Evolutionary conservation across 1,140 invertebrate genomes (phyloP), one percentile per base, ranked within the genome.

Genomic region (Penaeus chinensis): DNA sequence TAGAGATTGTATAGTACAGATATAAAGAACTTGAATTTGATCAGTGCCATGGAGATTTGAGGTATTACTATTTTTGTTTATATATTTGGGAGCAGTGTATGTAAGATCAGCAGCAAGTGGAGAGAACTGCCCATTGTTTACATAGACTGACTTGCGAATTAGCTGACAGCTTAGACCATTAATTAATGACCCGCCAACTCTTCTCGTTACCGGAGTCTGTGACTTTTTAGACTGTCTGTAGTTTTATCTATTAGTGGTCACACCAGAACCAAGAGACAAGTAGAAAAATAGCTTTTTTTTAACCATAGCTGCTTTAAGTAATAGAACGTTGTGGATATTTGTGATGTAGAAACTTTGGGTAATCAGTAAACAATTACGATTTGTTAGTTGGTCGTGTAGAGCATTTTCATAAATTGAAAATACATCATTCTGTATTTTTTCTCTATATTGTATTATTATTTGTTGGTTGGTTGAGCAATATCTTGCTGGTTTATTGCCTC

Each of bases 211-310:
- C 54, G 16, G 16, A 54, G 54, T 54, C 16, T 54, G 54, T 54
- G 54, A 54, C 54, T 54, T 54, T 54, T 60, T 84, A 85, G 65
- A 79, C 84, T 86, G 79, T 81, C 84, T 60, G 77, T 86, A 86
- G 84, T 80, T 24, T 86, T 80, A 47, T 78, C 11, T n/a, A 80
- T 60, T 86, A 86, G 84, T 47, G 79, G 27, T 69, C 37, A 54
- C 76, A 80, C 42, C 22, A 62, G 65, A 69, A 78, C 84, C n/a
- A 71, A 47, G 78, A 69, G 61, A 66, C 66, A 60, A 32, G 84
- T 86, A 86, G 84, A 80, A 20, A 22, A 42, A 60, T 86, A 86
- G 84, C 63, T 77, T 86, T 85, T 85, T 80, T 86, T 77, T 80
- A 47, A 69, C 63, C 78, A 63, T 86, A 86, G 84, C 13, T 86